phyloP scores from a whole-genome alignment of 2,797 vertebrate species.

The Muraenolepis orangiensis region DNA sequence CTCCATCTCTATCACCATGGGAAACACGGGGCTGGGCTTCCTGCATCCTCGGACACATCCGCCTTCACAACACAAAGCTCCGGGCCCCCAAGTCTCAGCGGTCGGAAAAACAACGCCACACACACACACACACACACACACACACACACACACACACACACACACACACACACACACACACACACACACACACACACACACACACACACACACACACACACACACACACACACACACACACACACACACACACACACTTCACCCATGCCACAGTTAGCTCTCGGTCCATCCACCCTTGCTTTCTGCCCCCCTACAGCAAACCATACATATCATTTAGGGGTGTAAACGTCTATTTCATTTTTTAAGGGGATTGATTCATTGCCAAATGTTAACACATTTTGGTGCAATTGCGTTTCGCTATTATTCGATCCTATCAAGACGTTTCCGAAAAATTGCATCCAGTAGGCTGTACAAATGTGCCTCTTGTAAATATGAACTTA shows the following conservation, averaged over 20 bases:
- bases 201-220: background rate
- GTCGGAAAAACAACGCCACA: slow-evolving; percentile 33
- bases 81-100: slow-evolving; percentile 53
- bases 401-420: background rate
- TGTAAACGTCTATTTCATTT: background rate
- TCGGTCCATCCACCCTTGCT: background rate
- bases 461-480: background rate
- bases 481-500: background rate
- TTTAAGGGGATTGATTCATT: background rate
- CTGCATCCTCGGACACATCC: slow-evolving; percentile 72
- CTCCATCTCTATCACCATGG: slow-evolving; percentile 61
- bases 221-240: background rate
- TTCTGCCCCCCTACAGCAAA: background rate
- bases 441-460: background rate
- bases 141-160: slow-evolving; percentile 4
- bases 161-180: slow-evolving; percentile 22
- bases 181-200: slow-evolving; percentile 5
- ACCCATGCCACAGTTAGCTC: background rate
- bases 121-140: slow-evolving; percentile 14
- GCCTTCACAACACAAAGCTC: slow-evolving; percentile 67
- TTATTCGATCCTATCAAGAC: background rate
- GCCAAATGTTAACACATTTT: background rate
- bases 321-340: background rate
- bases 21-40: slow-evolving; percentile 76
- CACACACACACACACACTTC: background rate